phyloP scores from a whole-genome alignment of 2,888 invertebrate genomes.

The Automeris io region DNA sequence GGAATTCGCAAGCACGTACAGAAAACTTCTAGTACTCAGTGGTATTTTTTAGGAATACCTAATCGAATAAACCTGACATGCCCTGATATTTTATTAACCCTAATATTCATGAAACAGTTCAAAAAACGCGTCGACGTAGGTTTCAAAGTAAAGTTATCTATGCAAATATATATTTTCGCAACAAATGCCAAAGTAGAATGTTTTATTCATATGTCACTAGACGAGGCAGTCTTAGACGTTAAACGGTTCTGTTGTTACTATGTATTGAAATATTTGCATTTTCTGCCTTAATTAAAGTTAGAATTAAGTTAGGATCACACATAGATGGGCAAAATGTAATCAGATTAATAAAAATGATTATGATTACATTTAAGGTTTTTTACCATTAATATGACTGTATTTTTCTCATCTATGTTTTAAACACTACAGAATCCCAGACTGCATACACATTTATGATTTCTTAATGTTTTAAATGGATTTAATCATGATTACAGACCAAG shows the following conservation, averaged over 20 bases:
- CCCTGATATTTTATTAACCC: conserved; percentile 20
- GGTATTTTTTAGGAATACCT: conserved; percentile 24
- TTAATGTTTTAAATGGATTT: too few relatives aligned
- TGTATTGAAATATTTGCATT: too few relatives aligned
- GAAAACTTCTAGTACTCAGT: conserved; percentile 23
- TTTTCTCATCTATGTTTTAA: too few relatives aligned
- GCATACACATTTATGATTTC: too few relatives aligned
- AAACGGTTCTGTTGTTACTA: background rate
- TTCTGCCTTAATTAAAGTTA: too few relatives aligned
- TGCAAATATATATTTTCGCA: conserved; percentile 33
- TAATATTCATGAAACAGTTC: conserved; percentile 24
- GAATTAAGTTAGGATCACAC: too few relatives aligned
- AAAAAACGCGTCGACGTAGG: conserved; percentile 25
- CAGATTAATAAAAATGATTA: too few relatives aligned
- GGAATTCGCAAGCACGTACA: conserved; percentile 30
- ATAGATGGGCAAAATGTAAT: too few relatives aligned
- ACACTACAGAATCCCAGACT: too few relatives aligned
- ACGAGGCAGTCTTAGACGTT: background rate
- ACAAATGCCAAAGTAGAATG: conserved; percentile 21
- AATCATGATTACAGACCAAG: too few relatives aligned
- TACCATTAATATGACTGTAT: too few relatives aligned
- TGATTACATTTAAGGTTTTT: too few relatives aligned
- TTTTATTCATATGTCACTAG: conserved; percentile 24
- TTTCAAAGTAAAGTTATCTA: conserved; percentile 31
- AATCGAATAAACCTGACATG: conserved; percentile 1